Evolutionary conservation across 2,113 vertebrate genomes (phyloP).

Genomic region (Pristiophorus japonicus): DNA sequence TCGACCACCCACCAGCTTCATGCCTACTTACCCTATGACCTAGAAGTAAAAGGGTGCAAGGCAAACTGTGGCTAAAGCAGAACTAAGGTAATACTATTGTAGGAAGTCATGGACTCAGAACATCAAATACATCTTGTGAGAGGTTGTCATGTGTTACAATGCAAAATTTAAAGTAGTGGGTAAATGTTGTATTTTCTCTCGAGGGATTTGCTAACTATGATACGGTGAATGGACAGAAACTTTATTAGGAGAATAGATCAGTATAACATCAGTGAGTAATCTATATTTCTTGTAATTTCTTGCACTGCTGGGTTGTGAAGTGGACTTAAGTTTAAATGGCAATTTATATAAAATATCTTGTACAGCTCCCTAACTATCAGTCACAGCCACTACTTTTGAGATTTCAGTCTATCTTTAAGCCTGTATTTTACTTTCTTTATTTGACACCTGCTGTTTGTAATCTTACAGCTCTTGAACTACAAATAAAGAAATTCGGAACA

Average conservation of each 20-base stretch:
- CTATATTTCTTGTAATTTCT: constrained; percentile 9
- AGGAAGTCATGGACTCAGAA: neutral
- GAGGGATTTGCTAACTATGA: neutral
- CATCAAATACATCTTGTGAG: neutral
- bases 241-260: constrained; percentile 10
- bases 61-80: neutral
- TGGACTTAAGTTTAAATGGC: constrained; percentile 14
- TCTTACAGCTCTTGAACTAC: constrained; percentile 30
- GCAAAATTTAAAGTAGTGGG: neutral
- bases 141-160: neutral
- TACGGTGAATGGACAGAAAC: neutral
- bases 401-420: constrained; percentile 13
- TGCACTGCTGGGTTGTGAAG: constrained; percentile 19
- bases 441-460: constrained; percentile 25
- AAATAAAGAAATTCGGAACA: constrained; percentile 33
- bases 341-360: constrained; percentile 19
- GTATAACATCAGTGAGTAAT: constrained; percentile 1
- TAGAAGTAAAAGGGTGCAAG: neutral
- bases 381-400: constrained; percentile 6
- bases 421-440: constrained; percentile 28
- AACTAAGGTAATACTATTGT: neutral
- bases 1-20: neutral
- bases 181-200: neutral
- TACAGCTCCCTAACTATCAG: neutral
- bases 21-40: neutral